phyloP scores from a whole-genome alignment of 2,113 vertebrate genomes.

The Pyxicephalus adspersus region DNA sequence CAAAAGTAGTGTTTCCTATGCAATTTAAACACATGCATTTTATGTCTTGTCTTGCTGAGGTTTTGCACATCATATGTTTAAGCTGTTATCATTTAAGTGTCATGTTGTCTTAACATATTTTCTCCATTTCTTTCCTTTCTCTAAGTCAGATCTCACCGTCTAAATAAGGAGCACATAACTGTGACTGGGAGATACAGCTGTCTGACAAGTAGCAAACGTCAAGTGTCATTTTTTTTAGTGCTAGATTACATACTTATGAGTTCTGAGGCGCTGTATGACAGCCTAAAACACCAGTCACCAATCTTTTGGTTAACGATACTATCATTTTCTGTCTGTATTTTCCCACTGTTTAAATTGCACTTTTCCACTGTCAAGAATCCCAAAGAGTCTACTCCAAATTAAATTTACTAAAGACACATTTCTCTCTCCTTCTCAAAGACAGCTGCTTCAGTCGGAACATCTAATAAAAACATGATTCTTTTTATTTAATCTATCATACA shows the following conservation, averaged over 20 bases:
- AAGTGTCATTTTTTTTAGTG: slow-evolving; percentile 49
- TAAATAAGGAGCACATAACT: slow-evolving; percentile 15
- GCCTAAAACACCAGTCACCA: slow-evolving; percentile 42
- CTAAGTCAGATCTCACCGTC: slow-evolving; percentile 19
- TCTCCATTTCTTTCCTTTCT: slow-evolving; percentile 1
- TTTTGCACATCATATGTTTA: neutral
- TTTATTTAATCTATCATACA: neutral
- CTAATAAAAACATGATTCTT: slow-evolving; percentile 2
- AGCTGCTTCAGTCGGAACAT: neutral
- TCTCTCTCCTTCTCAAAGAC: slow-evolving; percentile 6
- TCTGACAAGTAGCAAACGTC: slow-evolving; percentile 37
- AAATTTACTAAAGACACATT: slow-evolving; percentile 11
- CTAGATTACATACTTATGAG: slow-evolving; percentile 53
- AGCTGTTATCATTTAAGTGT: neutral
- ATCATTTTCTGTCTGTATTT: slow-evolving; percentile 48
- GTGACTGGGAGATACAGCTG: slow-evolving; percentile 29
- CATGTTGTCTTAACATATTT: slow-evolving; percentile 7
- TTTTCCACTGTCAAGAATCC: slow-evolving; percentile 8
- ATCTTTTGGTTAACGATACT: slow-evolving; percentile 50
- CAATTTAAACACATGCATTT: no score
- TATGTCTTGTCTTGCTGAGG: neutral
- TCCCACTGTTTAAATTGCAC: slow-evolving; percentile 33
- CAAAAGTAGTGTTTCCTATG: no score
- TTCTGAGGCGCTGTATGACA: slow-evolving; percentile 44
- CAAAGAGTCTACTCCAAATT: slow-evolving; percentile 23